Percentiles rank a stretch among this genome's conserved stretches.
Conservation (phyloP, 2,888 invertebrate genomes). For the Stenurella melanura region DNA sequence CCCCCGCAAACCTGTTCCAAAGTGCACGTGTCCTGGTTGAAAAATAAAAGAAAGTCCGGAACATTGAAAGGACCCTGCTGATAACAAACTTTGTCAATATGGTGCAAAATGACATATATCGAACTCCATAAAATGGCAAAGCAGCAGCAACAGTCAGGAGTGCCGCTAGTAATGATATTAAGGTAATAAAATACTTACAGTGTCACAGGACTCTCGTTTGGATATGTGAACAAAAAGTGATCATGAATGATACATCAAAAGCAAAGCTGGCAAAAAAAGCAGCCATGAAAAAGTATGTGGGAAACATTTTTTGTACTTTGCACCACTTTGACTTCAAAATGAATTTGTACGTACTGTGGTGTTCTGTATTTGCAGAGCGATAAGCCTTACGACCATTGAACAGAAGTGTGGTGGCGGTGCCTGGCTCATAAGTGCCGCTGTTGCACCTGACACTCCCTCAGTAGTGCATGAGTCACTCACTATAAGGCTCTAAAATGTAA, state of each 20-base stretch:
- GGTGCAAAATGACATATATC: slow-evolving; percentile 58
- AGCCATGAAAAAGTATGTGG: not conserved
- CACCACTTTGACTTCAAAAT: slow-evolving; percentile 16
- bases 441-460: slow-evolving; percentile 86
- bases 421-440: slow-evolving; percentile 91
- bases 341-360: slow-evolving; percentile 83
- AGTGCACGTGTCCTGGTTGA: slow-evolving; percentile 84
- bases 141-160: not conserved
- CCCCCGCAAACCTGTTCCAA: slow-evolving; percentile 97
- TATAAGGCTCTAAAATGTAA: slow-evolving; percentile 80
- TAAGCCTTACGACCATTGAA: slow-evolving; percentile 95
- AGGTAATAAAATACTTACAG: not conserved
- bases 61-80: slow-evolving; percentile 45
- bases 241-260: slow-evolving; percentile 18
- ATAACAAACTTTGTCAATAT: slow-evolving; percentile 23
- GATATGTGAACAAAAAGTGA: not conserved
- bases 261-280: slow-evolving; percentile 18
- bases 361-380: slow-evolving; percentile 95
- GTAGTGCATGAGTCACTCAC: slow-evolving; percentile 84
- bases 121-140: slow-evolving; percentile 3
- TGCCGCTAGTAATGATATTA: not conserved
- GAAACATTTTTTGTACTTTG: slow-evolving; percentile 4
- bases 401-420: slow-evolving; percentile 96
- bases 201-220: not conserved
- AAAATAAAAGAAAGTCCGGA: slow-evolving; percentile 45